A percentile compares a stretch with the other conserved stretches of the same genome.
These are phyloP conservation scores for Formica aserva DNA, from an alignment of 2,888 invertebrate genomes.

Conservation along the genomic window DNA sequence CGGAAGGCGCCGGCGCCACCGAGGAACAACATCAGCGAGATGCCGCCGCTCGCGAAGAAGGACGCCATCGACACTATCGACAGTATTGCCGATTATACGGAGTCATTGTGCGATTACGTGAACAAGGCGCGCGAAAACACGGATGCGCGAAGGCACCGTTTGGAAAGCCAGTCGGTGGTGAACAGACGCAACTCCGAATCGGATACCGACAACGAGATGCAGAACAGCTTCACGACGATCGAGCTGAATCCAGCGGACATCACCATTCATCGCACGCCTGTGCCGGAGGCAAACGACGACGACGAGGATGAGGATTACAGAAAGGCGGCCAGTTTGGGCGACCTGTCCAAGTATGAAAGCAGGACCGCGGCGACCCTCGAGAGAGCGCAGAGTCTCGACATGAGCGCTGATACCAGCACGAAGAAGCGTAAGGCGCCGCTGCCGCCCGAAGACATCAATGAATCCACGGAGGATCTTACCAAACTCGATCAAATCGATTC, in stretches of 20 bases:
- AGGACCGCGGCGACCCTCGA: constrained; percentile 88
- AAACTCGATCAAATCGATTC: constrained; percentile 89
- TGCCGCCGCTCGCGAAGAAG: constrained; percentile 33
- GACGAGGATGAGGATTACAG: constrained; percentile 89
- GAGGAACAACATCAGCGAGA: constrained; percentile 75
- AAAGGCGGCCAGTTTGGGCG: constrained; percentile 93
- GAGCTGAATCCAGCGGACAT: constrained; percentile 92
- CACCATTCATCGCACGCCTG: constrained; percentile 89
- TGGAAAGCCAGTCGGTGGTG: constrained; percentile 52
- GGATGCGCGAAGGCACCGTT: constrained; percentile 53
- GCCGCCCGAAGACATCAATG: constrained; percentile 83
- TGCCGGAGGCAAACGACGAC: constrained; percentile 85
- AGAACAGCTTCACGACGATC: constrained; percentile 88
- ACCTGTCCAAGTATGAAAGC: constrained; percentile 90
- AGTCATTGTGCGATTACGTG: constrained; percentile 76
- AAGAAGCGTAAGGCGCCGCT: constrained; percentile 90
- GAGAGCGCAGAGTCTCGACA: constrained; percentile 93
- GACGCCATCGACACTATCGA: constrained; percentile 77
- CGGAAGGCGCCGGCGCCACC: constrained; percentile 92
- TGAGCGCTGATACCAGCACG: constrained; percentile 87
- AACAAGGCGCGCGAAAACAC: constrained; percentile 71
- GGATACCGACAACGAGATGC: constrained; percentile 86
- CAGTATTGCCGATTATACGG: constrained; percentile 78
- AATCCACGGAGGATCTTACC: constrained; percentile 83
- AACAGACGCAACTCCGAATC: constrained; percentile 85